Conservation (phyloP, 1,140 invertebrate species). For the Drosophila asahinai region DNA sequence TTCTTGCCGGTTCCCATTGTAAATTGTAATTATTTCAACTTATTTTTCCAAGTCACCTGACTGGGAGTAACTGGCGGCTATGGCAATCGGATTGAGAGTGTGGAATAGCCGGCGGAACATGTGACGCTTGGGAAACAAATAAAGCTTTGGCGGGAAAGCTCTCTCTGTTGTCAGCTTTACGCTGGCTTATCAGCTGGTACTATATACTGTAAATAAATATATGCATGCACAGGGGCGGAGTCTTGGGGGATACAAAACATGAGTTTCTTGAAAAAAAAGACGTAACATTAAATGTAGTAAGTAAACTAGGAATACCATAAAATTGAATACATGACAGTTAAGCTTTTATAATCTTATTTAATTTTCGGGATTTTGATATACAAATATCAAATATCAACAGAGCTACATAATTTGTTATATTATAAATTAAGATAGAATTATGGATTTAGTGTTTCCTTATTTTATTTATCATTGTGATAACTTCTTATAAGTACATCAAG, state of each 20-base stretch:
- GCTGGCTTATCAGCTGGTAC: constrained; percentile 32
- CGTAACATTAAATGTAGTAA: too few species aligned
- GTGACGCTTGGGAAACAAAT: constrained; percentile 9
- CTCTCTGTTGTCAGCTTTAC: constrained; percentile 32
- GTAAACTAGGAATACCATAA: too few species aligned
- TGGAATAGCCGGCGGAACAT: constrained; percentile 19
- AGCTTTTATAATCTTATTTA: too few species aligned
- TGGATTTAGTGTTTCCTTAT: too few species aligned
- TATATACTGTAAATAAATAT: not conserved
- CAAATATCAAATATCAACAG: too few species aligned
- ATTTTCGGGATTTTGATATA: too few species aligned
- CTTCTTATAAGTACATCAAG: too few species aligned
- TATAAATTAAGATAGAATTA: too few species aligned
- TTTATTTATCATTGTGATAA: too few species aligned
- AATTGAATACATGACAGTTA: too few species aligned
- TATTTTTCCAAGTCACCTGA: constrained; percentile 74
- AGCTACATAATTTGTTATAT: too few species aligned
- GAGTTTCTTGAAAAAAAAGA: too few species aligned
- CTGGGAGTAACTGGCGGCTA: constrained; percentile 25
- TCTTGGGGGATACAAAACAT: not conserved
- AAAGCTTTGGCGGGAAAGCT: constrained; percentile 33
- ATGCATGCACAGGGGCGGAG: not conserved
- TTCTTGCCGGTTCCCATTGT: constrained; percentile 80
- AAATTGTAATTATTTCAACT: constrained; percentile 11
- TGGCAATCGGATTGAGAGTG: constrained; percentile 46